These are phyloP conservation scores for Rhingia rostrata DNA, from an alignment of 2,888 invertebrate genomes.

Conservation along the genomic window DNA sequence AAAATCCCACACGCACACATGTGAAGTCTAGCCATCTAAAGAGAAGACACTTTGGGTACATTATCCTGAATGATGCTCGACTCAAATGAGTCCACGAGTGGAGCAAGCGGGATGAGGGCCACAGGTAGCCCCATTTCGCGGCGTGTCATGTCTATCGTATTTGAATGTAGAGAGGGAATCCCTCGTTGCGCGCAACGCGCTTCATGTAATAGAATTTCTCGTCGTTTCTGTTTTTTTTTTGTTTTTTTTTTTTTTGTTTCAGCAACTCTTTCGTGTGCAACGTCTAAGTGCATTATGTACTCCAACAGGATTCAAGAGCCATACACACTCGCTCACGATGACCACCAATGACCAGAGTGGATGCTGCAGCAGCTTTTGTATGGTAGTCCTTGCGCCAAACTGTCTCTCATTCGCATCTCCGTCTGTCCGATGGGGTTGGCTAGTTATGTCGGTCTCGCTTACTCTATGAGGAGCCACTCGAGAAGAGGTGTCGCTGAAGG, in stretches of 20 bases:
- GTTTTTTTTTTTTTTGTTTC: constrained; percentile 5
- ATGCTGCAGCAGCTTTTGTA: constrained; percentile 15
- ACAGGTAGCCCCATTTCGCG: constrained; percentile 68
- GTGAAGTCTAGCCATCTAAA: constrained; percentile 31
- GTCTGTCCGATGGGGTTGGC: constrained; percentile 10
- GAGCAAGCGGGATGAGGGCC: constrained; percentile 19
- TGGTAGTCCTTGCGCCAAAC: constrained; percentile 53
- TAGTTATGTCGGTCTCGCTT: constrained; percentile 56
- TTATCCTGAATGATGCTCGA: constrained; percentile 73
- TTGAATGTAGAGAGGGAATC: constrained; percentile 57
- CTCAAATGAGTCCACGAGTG: constrained; percentile 63
- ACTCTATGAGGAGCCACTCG: constrained; percentile 66
- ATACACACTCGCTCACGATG: constrained; percentile 69
- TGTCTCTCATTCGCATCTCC: constrained; percentile 65
- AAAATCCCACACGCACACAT: constrained; percentile 46
- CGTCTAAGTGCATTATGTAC: constrained; percentile 73
- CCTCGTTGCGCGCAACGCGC: constrained; percentile 15
- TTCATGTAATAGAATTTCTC: constrained; percentile 59
- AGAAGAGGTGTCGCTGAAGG: constrained; percentile 75
- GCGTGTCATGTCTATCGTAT: constrained; percentile 59
- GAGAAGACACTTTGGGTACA: constrained; percentile 63
- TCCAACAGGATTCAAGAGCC: constrained; percentile 72
- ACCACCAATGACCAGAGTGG: constrained; percentile 47
- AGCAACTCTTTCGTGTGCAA: constrained; percentile 47
- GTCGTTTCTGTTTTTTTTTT: neutral